These are phyloP conservation scores for Anguilla megastoma DNA, from an alignment of 2,797 vertebrate species.

Conservation along the genomic window DNA sequence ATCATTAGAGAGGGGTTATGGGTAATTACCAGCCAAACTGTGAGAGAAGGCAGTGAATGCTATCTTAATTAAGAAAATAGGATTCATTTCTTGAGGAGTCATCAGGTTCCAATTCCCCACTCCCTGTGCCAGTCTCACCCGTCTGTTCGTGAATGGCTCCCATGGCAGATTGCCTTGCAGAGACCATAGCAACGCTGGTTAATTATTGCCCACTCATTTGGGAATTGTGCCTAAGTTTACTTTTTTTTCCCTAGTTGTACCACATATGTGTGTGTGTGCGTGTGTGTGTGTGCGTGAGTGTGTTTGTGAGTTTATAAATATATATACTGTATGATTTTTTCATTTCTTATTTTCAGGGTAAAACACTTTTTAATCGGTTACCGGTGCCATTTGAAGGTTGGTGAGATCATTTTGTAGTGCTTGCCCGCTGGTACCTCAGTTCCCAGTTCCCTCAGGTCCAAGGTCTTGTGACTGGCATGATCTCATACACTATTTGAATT, in stretches of 20 bases:
- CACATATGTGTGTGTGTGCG: background rate
- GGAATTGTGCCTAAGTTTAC: slow-evolving; percentile 54
- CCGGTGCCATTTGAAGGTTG: background rate
- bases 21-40: slow-evolving; percentile 55
- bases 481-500: background rate
- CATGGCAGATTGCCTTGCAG: slow-evolving; percentile 58
- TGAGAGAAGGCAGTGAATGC: slow-evolving; percentile 43
- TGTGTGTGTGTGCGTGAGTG: slow-evolving; percentile 20
- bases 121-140: slow-evolving; percentile 43
- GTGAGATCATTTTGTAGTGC: background rate
- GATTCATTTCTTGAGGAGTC: slow-evolving; percentile 55
- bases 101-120: slow-evolving; percentile 52
- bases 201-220: slow-evolving; percentile 59
- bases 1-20: slow-evolving; percentile 43
- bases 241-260: slow-evolving; percentile 34
- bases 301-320: background rate
- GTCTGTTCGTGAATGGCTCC: slow-evolving; percentile 52
- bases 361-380: background rate
- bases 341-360: too few relatives aligned
- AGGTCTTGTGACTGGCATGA: background rate
- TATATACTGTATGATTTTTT: too few relatives aligned
- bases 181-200: slow-evolving; percentile 64
- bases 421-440: background rate
- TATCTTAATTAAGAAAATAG: slow-evolving; percentile 58
- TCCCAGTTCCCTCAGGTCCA: background rate